Percentiles rank a stretch among this genome's conserved stretches.
phyloP scores from a whole-genome alignment of 2,888 invertebrate genomes.

The Diadromus collaris region DNA sequence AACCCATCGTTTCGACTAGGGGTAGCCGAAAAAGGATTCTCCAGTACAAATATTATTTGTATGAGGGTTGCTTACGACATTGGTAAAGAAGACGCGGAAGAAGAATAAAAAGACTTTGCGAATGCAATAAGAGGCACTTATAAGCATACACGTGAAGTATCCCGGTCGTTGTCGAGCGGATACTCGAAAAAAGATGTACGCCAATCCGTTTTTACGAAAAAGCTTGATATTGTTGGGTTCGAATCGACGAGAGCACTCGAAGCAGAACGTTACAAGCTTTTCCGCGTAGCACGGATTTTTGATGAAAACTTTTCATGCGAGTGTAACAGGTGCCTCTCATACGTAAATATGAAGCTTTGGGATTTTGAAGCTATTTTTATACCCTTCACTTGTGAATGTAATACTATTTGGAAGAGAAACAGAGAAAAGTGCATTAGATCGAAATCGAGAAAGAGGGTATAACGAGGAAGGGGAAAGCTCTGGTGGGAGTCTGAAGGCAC shows the following conservation, averaged over 20 bases:
- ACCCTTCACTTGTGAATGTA: background rate
- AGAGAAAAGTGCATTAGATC: conserved; percentile 12
- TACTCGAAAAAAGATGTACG: background rate
- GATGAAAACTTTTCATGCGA: background rate
- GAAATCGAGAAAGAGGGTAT: conserved; percentile 4
- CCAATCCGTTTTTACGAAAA: background rate
- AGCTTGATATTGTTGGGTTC: conserved; percentile 1
- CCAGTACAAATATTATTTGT: background rate
- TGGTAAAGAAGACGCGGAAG: no score
- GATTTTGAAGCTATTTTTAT: background rate
- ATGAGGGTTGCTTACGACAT: background rate
- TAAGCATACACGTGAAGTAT: background rate
- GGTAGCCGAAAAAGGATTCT: background rate
- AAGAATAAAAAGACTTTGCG: background rate
- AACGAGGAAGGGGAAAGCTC: conserved; percentile 8
- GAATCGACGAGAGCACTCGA: conserved; percentile 3
- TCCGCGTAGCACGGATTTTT: background rate
- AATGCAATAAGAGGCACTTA: background rate
- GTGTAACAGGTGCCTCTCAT: background rate
- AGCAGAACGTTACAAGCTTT: background rate
- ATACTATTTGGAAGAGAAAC: background rate
- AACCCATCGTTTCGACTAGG: background rate
- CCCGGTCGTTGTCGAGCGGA: background rate
- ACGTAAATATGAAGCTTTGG: background rate
- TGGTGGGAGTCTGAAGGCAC: conserved; percentile 16